Percentiles rank a stretch among this genome's conserved stretches.
phyloP scores from a whole-genome alignment of 2,888 invertebrate species.

The Drosophila parthenogenetica region DNA sequence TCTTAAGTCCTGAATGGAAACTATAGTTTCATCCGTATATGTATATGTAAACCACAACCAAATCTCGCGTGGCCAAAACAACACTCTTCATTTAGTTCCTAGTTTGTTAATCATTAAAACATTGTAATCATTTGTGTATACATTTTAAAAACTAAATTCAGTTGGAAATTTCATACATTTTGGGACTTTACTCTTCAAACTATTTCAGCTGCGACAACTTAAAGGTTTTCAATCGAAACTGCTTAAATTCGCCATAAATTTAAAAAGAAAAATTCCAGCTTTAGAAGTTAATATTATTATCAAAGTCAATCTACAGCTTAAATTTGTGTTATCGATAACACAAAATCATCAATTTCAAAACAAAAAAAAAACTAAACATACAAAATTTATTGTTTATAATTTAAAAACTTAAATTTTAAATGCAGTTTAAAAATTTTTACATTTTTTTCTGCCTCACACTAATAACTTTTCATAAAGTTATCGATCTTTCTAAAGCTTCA shows the following conservation, averaged over 20 bases:
- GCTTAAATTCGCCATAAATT: too few species aligned
- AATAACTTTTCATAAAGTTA: too few species aligned
- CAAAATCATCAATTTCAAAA: not conserved
- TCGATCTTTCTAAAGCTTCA: too few species aligned
- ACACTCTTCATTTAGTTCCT: constrained; percentile 60
- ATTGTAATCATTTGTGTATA: not conserved
- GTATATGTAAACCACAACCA: constrained; percentile 54
- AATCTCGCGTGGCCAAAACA: constrained; percentile 75
- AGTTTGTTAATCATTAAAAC: constrained; percentile 31
- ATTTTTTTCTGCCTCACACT: too few species aligned
- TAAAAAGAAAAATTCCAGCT: too few species aligned
- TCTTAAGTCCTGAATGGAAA: constrained; percentile 14
- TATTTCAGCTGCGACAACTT: not conserved
- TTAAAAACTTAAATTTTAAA: too few species aligned
- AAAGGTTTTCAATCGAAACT: not conserved
- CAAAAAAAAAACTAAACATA: too few species aligned
- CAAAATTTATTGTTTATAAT: too few species aligned
- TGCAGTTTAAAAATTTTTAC: too few species aligned
- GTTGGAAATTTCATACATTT: not conserved
- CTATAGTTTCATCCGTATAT: not conserved
- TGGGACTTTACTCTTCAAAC: not conserved
- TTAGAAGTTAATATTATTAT: too few species aligned
- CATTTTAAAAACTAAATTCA: not conserved
- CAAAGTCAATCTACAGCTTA: too few species aligned
- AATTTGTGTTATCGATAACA: constrained; percentile 1